Base-by-base conservation (phyloP, 2,797 vertebrate genomes). In the Chromis chromis region DNA sequence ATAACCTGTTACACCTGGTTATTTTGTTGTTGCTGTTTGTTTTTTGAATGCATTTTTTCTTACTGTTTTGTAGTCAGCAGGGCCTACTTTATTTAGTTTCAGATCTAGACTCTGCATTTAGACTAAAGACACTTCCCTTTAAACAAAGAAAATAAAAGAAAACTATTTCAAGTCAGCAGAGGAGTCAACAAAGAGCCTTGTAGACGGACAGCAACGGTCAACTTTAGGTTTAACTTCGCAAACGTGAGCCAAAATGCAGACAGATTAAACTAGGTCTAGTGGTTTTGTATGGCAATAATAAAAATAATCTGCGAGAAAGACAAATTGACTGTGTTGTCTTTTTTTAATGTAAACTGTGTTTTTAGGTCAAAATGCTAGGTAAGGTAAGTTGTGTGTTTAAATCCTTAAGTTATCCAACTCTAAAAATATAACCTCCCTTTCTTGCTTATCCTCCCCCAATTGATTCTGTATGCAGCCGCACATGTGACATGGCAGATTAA, bases 401-500 rank as follows among this genome's bases (percentile, higher is more conserved):
- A 58, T 72, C 49, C 22, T 53, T 44, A 2, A 52, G 55, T 59
- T 36, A 16, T 39, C 5, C 13, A 56, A 49, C 19, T 39, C 33
- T 70, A 27, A 46, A 81, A 78, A 68, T 76, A 53, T 12, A 53
- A 44, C 48, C 56, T 21, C 24, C 0, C 11, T 66, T 74, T 28
- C 60, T 48, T 60, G 42, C 52, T 71, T n/a, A 55, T 84, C 31
- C 69, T 67, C 25, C 17, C 56, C 56, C 57, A 73, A 70, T 74
- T 67, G 71, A 85, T 83, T 88, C 55, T 75, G 31, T 52, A 79
- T 67, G 72, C 86, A 56, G 69, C 72, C 49, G 60, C 54, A 74
- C 68, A 82, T 79, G 79, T 74, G 79, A 75, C 77, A 80, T 61
- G 83, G 75, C 70, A 79, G 68, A 90, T 86, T 76, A 82, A 72